A percentile compares a stretch with the other conserved stretches of the same genome.
Conservation (phyloP, 2,113 vertebrate genomes). For the Climacteris rufus region DNA sequence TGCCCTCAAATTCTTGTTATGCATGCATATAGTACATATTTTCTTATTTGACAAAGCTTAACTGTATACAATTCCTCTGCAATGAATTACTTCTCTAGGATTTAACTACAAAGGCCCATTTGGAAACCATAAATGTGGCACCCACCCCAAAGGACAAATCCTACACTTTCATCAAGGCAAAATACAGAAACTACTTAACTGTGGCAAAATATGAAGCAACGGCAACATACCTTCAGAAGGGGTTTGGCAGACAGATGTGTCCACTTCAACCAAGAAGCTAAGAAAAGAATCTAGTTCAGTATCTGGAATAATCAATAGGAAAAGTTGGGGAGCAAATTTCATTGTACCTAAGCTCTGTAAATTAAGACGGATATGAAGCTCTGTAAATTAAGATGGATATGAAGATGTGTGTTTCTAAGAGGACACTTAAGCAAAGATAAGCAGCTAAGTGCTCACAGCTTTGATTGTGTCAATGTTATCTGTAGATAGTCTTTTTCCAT, state of each 20-base stretch:
- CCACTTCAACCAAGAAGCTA: neutral
- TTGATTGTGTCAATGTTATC: slow-evolving; percentile 46
- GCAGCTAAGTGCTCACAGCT: neutral
- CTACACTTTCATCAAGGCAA: neutral
- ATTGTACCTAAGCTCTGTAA: neutral
- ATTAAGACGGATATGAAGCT: neutral
- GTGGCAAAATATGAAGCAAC: neutral
- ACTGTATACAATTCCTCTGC: neutral
- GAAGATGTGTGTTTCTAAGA: slow-evolving; percentile 23
- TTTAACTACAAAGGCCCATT: slow-evolving; percentile 13
- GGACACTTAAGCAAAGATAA: slow-evolving; percentile 44
- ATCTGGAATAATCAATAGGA: neutral
- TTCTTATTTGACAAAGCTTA: neutral
- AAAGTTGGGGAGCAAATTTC: neutral
- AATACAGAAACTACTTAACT: neutral
- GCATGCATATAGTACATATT: neutral
- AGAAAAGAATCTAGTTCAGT: neutral
- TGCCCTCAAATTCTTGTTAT: slow-evolving; percentile 4
- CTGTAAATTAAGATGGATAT: slow-evolving; percentile 1
- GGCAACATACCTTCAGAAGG: neutral
- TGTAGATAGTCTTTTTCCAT: slow-evolving; percentile 7
- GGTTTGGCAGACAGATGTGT: neutral
- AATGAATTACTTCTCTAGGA: neutral
- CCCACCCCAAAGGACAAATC: neutral
- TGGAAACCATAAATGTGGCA: neutral